phyloP scores from a whole-genome alignment of 2,888 invertebrate species.

The Andrena dorsata region DNA sequence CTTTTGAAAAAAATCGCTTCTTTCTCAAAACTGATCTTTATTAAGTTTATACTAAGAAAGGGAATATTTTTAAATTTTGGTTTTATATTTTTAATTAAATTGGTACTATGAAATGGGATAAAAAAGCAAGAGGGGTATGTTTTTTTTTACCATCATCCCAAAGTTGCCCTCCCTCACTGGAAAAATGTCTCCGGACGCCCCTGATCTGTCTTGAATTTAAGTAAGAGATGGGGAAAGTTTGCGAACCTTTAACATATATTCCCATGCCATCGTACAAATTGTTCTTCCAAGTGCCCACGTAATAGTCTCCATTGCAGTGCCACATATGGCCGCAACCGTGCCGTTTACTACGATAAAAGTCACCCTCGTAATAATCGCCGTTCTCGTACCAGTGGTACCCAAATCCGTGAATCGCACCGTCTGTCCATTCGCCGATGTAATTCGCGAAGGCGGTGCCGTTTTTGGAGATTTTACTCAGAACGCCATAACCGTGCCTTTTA shows the following conservation, averaged over 20 bases:
- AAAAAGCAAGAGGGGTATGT: no score
- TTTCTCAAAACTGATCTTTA: no score
- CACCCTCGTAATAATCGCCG: constrained; percentile 88
- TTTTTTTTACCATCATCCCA: no score
- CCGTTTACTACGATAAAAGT: constrained; percentile 85
- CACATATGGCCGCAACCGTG: constrained; percentile 89
- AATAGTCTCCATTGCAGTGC: constrained; percentile 87
- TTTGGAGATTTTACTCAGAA: constrained; percentile 78
- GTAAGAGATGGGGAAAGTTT: neutral
- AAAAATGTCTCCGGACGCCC: no score
- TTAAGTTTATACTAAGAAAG: no score
- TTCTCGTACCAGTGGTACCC: constrained; percentile 87
- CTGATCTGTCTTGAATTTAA: neutral
- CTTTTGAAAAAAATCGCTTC: no score
- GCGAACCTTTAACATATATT: constrained; percentile 86
- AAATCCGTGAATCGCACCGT: constrained; percentile 87
- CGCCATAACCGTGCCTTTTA: constrained; percentile 87
- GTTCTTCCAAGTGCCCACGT: constrained; percentile 88
- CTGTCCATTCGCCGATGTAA: constrained; percentile 88
- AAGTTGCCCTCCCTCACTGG: no score
- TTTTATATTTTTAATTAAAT: no score
- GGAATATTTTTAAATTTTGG: no score
- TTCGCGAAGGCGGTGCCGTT: constrained; percentile 56
- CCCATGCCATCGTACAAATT: constrained; percentile 86
- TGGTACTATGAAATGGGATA: no score